These are phyloP conservation scores for Rhea americana DNA, from an alignment of 2,113 vertebrate species.

Conservation along the genomic window DNA sequence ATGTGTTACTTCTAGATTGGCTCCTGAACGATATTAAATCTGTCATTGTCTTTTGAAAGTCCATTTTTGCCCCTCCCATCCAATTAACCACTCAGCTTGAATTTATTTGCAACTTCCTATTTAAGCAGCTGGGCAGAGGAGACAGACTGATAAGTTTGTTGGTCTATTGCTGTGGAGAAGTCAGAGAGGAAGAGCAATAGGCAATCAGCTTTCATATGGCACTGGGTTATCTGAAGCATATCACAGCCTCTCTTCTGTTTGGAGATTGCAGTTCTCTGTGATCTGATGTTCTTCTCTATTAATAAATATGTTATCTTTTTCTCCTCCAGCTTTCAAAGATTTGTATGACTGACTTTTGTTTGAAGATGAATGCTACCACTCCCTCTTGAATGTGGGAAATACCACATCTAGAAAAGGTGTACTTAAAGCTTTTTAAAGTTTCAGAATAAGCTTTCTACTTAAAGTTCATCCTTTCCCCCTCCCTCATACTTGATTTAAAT, in stretches of 20 bases:
- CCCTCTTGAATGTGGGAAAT: neutral
- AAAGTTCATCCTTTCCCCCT: no score
- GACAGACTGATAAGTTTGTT: neutral
- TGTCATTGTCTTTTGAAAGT: neutral
- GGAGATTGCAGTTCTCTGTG: neutral
- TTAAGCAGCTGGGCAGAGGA: neutral
- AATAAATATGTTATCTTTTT: neutral
- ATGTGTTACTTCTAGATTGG: neutral
- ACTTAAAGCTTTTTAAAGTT: neutral
- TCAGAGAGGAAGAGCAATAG: neutral
- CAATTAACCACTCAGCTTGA: neutral
- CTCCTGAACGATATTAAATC: neutral
- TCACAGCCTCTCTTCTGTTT: fast-evolving
- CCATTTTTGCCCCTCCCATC: neutral
- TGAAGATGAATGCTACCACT: neutral
- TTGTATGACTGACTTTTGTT: neutral
- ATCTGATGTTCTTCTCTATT: neutral
- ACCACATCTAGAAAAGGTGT: fast-evolving
- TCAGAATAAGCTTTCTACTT: no score
- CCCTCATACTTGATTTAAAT: no score
- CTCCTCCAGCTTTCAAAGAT: neutral
- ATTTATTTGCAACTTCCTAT: neutral
- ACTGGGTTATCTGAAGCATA: neutral
- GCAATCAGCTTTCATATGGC: neutral
- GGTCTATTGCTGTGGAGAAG: neutral